Percentiles rank a stretch among this genome's conserved stretches.
phyloP scores from a whole-genome alignment of 2,797 vertebrate species.

The Acropternis orthonyx region DNA sequence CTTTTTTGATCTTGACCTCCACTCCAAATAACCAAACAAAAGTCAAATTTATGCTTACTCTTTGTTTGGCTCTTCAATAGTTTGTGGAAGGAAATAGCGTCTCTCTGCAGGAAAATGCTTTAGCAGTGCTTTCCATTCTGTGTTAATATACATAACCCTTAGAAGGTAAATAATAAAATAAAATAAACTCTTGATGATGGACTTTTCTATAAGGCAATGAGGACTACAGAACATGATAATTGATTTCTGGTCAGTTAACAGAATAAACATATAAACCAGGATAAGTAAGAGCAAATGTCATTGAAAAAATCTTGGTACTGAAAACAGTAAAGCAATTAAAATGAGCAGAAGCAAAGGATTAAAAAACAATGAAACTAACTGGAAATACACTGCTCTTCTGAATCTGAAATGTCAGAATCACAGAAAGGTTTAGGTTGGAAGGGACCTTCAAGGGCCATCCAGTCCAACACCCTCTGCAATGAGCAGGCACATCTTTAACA shows the following conservation, averaged over 20 bases:
- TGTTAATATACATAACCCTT: neutral
- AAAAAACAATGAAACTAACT: neutral
- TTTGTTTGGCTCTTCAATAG: neutral
- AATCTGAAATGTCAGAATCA: neutral
- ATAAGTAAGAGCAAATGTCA: neutral
- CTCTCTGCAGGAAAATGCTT: neutral
- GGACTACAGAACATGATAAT: neutral
- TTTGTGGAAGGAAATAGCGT: neutral
- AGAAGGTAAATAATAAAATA: neutral
- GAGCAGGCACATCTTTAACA: neutral
- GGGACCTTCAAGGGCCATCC: neutral
- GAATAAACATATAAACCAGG: neutral
- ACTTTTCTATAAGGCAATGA: neutral
- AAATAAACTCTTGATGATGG: neutral
- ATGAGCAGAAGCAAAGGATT: neutral
- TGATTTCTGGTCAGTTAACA: neutral
- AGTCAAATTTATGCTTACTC: neutral
- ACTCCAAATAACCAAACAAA: neutral
- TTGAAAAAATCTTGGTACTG: neutral
- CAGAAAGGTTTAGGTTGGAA: neutral
- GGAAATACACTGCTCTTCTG: neutral
- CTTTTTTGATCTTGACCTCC: neutral
- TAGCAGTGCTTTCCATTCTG: neutral
- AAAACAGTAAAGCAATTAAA: neutral
- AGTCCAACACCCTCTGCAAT: accelerated